Base-by-base conservation (phyloP, 2,797 vertebrate genomes). In the Rhinatrema bivittatum region DNA sequence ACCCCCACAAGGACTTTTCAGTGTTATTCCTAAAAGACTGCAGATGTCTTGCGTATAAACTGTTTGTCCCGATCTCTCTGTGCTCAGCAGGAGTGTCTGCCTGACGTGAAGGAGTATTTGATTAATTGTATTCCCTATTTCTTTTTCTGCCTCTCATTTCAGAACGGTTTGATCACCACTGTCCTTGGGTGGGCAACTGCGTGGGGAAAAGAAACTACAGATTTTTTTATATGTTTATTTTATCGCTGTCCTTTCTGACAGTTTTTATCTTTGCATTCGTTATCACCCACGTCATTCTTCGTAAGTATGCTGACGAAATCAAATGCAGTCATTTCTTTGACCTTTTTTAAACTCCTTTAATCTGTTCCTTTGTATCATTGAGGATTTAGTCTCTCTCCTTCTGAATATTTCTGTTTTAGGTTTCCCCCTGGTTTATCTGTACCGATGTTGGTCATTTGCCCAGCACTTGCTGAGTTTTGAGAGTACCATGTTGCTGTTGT, bases 181-280 rank as follows among this genome's bases (percentile, higher is more conserved):
- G 94, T 87, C 94, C 94, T 60, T 98, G 94, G 94, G 94, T 98
- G 80, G 94, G 94, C 66, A 98, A 98, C 91, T 98, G 94, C 73
- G 94, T 98, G 69, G 94, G 94, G 68, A 91, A 91, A 86, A 93
- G 94, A 87, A 98, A 98, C 91, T 98, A 97, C 89, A 91, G 94
- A 68, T 98, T 94, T 89, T 98, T 98, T 91, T 98, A 97, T 85
- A 94, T 98, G 93, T 98, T 98, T 86, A 97, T 98, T 86, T 91
- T 98, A 76, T 97, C 94, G 32, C 91, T 98, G 70, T 98, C 94
- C 76, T 95, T 97, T 88, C 92, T 98, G 81, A 98, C 94, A 60
- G 89, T 97, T 85, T 98, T 97, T 88, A 97, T 97, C 87, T 97
- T 98, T 63, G 82, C 94, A 79, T 91, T 97, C 56, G 93, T 95